Percentiles rank a stretch among this genome's conserved stretches.
phyloP scores from a whole-genome alignment of 1,140 invertebrate species.

The Hyposmocoma kahamanoa region DNA sequence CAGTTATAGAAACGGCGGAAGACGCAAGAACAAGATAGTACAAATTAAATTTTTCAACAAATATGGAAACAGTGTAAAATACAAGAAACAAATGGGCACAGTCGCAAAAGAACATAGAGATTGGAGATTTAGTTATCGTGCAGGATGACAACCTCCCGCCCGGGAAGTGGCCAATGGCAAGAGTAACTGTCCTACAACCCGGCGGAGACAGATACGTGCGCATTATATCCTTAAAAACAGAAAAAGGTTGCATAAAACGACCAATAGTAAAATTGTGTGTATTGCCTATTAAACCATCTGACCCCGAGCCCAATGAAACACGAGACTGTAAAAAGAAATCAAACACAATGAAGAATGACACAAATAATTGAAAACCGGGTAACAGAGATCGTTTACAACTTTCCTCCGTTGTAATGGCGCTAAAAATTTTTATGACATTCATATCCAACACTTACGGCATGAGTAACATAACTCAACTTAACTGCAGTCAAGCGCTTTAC shows the following conservation, averaged over 20 bases:
- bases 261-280: slow-evolving; percentile 22
- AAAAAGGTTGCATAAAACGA: slow-evolving; percentile 18
- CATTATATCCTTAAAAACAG: slow-evolving; percentile 21
- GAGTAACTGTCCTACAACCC: slow-evolving; percentile 14
- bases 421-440: neutral
- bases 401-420: neutral
- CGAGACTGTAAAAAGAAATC: no score
- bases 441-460: neutral
- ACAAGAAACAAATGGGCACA: no score
- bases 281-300: slow-evolving; percentile 10
- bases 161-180: slow-evolving; percentile 19
- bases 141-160: slow-evolving; percentile 23
- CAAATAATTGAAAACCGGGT: neutral
- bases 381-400: no score
- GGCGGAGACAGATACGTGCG: slow-evolving; percentile 17
- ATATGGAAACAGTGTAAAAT: no score
- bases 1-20: no score
- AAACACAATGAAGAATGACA: neutral
- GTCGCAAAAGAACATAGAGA: no score
- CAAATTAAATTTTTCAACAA: no score
- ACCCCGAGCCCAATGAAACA: neutral
- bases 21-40: no score
- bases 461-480: neutral
- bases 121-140: slow-evolving; percentile 15
- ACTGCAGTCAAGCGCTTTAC: neutral